Evolutionary conservation across 2,888 invertebrate genomes (phyloP), one percentile per base, ranked within the genome.

Genomic region (Platycheirus rosarum): DNA sequence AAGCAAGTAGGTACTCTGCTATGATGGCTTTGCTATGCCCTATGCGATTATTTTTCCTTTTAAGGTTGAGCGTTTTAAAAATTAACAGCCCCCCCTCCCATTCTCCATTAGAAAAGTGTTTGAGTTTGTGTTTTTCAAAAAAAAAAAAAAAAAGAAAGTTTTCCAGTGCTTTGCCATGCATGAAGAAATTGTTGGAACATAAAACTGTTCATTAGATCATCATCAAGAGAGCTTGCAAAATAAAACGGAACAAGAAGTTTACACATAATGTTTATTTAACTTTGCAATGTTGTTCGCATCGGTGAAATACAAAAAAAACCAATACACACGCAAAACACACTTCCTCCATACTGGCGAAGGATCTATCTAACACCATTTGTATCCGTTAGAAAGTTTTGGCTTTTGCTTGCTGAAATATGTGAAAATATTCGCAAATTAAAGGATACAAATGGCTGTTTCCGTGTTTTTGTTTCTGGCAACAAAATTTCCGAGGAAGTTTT

Each of bases 371-470:
- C 9, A 4, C 29, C 42, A 60, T 60, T 60, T 60, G 9, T 60
- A 60, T 60, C 29, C 44, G 4, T 60, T 44, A 44, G n/a, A 26
- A 42, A 44, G 16, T 44, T 60, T 14, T 37, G 16, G 18, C 42
- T 35, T 37, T 8, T 42, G 55, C 29, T 35, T 3, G 18, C 9
- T 26, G 23, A 35, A 35, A 32, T 20, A 40, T 55, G 35, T 37
- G 53, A 11, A 49, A 49, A 74, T 66, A 66, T 57, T 74, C 40
- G 2, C 49, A 70, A 60, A 70, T 51, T 60, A 60, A 66, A 49
- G 42, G 49, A 57, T 60, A 44, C 29, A 42, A 60, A 60, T 60
- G 42, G 42, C n/a, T 60, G 26, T 42, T 42, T 60, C 8, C 5
- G 14, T 60, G 26, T 11, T n/a, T 29, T n/a, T n/a, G n/a, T n/a